Evolutionary conservation across 1,140 invertebrate species (phyloP).

Genomic region (Ladona fulva): DNA sequence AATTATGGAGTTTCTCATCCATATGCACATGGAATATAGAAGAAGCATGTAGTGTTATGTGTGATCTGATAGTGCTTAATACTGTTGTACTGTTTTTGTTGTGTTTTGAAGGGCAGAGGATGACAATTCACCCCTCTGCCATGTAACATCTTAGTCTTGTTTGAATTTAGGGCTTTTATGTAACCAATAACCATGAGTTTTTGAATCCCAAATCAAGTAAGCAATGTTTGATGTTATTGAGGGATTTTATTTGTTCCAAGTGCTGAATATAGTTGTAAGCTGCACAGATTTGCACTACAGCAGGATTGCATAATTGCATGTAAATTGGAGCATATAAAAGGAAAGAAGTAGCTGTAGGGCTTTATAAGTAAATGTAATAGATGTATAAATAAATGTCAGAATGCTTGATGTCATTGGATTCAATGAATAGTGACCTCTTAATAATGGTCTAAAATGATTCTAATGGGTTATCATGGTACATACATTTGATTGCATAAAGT

Average conservation of each 20-base stretch:
- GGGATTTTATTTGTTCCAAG: not conserved
- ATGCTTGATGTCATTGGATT: not conserved
- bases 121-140: too few relatives aligned
- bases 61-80: not conserved
- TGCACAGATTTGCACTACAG: not conserved
- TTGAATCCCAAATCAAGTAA: not conserved
- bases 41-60: not conserved
- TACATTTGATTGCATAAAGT: too few relatives aligned
- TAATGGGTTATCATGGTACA: too few relatives aligned
- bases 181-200: not conserved
- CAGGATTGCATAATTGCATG: not conserved
- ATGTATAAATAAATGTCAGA: not conserved
- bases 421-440: too few relatives aligned
- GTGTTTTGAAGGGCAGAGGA: too few relatives aligned
- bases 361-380: not conserved
- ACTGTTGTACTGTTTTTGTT: not conserved
- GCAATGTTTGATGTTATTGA: not conserved
- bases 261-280: not conserved
- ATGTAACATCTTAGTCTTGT: too few relatives aligned
- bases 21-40: not conserved
- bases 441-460: too few relatives aligned
- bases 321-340: not conserved
- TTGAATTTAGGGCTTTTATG: too few relatives aligned
- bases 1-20: not conserved
- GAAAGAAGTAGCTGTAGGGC: not conserved